These are phyloP conservation scores for Callyntrura guangdongensis DNA, from an alignment of 2,888 invertebrate genomes.

Conservation along the genomic window DNA sequence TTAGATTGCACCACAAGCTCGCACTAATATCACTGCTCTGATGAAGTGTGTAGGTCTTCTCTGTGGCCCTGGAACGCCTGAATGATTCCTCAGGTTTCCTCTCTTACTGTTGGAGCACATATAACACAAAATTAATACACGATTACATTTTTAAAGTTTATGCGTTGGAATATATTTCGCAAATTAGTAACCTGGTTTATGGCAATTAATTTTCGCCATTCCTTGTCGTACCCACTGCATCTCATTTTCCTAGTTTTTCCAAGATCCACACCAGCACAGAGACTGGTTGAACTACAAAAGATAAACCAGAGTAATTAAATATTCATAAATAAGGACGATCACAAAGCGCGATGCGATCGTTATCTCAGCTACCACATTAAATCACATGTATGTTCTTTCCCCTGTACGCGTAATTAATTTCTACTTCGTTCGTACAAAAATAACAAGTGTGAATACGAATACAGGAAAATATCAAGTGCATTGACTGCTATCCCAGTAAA, in stretches of 20 bases:
- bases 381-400: not conserved
- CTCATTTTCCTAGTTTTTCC: slow-evolving; percentile 7
- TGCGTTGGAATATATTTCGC: slow-evolving; percentile 54
- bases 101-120: not conserved
- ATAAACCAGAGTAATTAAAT: slow-evolving; percentile 35
- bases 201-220: not conserved
- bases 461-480: slow-evolving; percentile 22
- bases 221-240: not conserved
- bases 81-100: not conserved
- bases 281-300: slow-evolving; percentile 1
- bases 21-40: not conserved
- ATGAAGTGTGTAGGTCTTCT: too few relatives aligned
- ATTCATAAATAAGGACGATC: slow-evolving; percentile 47
- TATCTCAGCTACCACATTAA: not conserved
- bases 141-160: not conserved
- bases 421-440: not conserved
- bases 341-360: slow-evolving; percentile 35
- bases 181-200: slow-evolving; percentile 55
- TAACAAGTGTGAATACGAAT: not conserved
- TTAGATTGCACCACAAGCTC: not conserved
- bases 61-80: too few relatives aligned
- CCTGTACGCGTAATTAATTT: not conserved
- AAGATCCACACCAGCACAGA: not conserved
- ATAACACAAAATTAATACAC: not conserved
- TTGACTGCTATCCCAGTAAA: not conserved